Base-by-base conservation (phyloP, 2,113 vertebrate genomes). In the Albula glossodonta region DNA sequence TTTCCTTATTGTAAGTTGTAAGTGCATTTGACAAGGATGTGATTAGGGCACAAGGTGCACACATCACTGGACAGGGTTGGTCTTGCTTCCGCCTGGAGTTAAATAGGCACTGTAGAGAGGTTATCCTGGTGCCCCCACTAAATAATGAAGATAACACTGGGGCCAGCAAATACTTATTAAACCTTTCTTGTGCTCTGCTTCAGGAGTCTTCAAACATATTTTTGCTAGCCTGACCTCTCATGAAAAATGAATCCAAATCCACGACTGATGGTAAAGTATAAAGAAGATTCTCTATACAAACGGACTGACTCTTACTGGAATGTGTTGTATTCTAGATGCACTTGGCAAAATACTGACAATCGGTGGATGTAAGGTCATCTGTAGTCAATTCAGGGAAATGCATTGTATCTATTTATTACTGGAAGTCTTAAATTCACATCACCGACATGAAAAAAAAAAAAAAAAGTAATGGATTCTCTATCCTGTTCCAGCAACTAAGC, bases 371-470 rank as follows among this genome's bases (percentile, higher is more conserved):
- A 56, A 88, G 89, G 89, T 66, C 82, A 74, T 86, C 85, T 91
- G 90, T 91, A 91, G 85, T 66, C 88, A 80, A 81, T 88, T 87
- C 89, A 89, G 86, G 79, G 88, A 86, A 87, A 88, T 92, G 88
- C 90, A 91, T 91, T 86, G 90, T 66, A 83, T 79, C 87, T 90
- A 82, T 91, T 92, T 87, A 90, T 91, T 83, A 82, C 90, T 87
- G 82, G 86, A 90, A 83, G 86, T 83, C 81, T 78, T n/a, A 90
- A 90, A 49, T 83, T 57, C 85, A 78, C 83, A 41, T 63, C 82
- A 66, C 78, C 83, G n/a, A 49, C 82, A 66, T 83, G 52, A 87
- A 87, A 87, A 83, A 87, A 90, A 89, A 90, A 86, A 89, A n/a
- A n/a, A n/a, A n/a, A n/a, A n/a, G n/a, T 87, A 83, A 89, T 88